Base-by-base conservation (phyloP, 2,888 invertebrate genomes). In the Pterostichus madidus region DNA sequence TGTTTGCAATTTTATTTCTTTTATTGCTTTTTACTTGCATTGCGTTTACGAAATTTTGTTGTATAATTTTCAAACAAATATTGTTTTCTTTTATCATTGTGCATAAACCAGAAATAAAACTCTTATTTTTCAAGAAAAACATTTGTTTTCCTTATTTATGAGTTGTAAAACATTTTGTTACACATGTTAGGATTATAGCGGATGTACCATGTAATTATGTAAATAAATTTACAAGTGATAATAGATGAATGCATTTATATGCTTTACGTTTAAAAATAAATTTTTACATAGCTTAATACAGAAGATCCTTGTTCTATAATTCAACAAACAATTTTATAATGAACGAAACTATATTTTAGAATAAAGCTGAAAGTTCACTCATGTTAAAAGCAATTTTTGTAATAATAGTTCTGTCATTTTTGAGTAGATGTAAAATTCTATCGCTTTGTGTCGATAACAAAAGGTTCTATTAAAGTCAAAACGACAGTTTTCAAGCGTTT, bases 171-270 rank as follows among this genome's bases (percentile, higher is more conserved):
- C 13, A 32, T 64, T 49, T 49, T 1, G 49, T n/a, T 64, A 64
- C 64, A 64, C 64, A 64, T 64, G 64, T 64, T 64, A 13, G 32
- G 11, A 13, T 64, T 35, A 64, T 24, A 64, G 64, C 64, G 64
- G 64, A 64, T 64, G 61, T 31, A 61, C 32, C 13, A 13, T 64
- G 32, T 64, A 64, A 64, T 64, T 64, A 64, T 64, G 64, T 64
- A 64, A 64, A 64, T 64, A 64, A 64, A 64, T 64, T 35, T 24
- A 32, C 31, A 64, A 64, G 32, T 64, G 64, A 64, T 64, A 64
- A 64, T 64, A n/a, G 32, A 64, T 49, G 49, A 13, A 24, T 64
- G n/a, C 35, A 35, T 64, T 64, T 64, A 64, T 59, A 59, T 59
- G 31, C 59, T 11, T 13, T 64, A n/a, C 32, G 32, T 6, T 0